These are phyloP conservation scores for Parambassis ranga DNA, from an alignment of 2,797 vertebrate species.

Conservation along the genomic window DNA sequence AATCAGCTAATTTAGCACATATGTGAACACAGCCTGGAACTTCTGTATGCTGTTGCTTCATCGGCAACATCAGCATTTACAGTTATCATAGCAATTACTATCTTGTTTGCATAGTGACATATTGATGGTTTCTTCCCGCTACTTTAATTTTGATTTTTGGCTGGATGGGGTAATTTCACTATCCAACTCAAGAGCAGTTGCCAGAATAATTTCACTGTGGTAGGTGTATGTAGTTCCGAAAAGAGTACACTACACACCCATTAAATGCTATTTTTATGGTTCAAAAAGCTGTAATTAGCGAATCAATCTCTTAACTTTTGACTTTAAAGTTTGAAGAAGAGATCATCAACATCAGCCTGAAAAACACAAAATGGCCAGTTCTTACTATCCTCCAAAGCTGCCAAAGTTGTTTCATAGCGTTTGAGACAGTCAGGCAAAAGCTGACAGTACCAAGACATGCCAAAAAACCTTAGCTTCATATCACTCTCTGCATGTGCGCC, in stretches of 20 bases:
- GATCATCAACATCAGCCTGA: too few species aligned
- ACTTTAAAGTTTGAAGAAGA: neutral
- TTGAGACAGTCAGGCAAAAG: slow-evolving; percentile 30
- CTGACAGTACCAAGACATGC: slow-evolving; percentile 29
- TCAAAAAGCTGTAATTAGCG: slow-evolving; percentile 3
- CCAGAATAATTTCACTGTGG: neutral
- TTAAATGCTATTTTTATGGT: slow-evolving; percentile 15
- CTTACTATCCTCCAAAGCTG: slow-evolving; percentile 13
- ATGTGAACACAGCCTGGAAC: too few species aligned
- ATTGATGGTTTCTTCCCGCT: slow-evolving; percentile 9
- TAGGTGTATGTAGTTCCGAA: neutral
- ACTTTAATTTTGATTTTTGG: slow-evolving; percentile 11
- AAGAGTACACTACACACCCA: neutral
- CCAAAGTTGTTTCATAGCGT: slow-evolving; percentile 36
- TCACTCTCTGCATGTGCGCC: slow-evolving; percentile 23
- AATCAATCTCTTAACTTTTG: neutral
- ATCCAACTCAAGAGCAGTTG: slow-evolving; percentile 18
- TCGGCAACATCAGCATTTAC: too few species aligned
- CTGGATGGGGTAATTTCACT: slow-evolving; percentile 11
- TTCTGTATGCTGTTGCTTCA: too few species aligned
- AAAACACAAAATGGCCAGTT: neutral
- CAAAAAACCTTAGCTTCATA: slow-evolving; percentile 45
- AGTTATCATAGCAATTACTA: too few species aligned
- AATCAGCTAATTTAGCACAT: too few species aligned
- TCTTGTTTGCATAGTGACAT: neutral